Evolutionary conservation across 2,888 invertebrate species (phyloP).

Genomic region (Allophyes oxyacanthae): DNA sequence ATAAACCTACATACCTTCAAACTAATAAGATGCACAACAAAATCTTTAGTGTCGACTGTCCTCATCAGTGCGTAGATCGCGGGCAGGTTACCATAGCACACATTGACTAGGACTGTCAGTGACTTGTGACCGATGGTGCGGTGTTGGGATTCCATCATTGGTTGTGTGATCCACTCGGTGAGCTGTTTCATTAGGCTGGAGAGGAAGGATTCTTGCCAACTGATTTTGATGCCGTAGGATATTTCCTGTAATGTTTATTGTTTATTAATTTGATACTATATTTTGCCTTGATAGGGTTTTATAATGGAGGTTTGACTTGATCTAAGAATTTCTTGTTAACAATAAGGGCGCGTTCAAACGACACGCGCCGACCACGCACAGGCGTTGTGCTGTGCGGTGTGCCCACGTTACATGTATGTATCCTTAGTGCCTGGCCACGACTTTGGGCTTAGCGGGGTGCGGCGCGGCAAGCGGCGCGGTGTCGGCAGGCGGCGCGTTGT

Average conservation of each 20-base stretch:
- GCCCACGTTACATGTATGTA: too few relatives aligned
- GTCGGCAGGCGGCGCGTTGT: too few relatives aligned
- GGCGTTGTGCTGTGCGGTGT: too few relatives aligned
- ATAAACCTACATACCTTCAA: constrained; percentile 90
- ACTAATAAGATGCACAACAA: constrained; percentile 90
- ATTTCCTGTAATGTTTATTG: constrained; percentile 89
- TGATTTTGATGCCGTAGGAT: constrained; percentile 93
- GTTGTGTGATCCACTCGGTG: constrained; percentile 90
- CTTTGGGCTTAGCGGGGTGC: too few relatives aligned
- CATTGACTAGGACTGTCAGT: constrained; percentile 93
- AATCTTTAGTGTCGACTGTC: constrained; percentile 92
- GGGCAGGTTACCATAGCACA: constrained; percentile 94
- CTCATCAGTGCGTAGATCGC: constrained; percentile 93
- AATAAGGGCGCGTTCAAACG: too few relatives aligned
- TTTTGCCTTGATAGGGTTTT: too few relatives aligned
- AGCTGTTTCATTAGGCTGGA: constrained; percentile 91
- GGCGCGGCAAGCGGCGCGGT: too few relatives aligned
- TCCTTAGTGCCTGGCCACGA: too few relatives aligned
- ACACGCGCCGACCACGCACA: too few relatives aligned
- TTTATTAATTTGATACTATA: background rate
- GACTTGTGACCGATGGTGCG: constrained; percentile 84
- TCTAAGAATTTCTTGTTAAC: too few relatives aligned
- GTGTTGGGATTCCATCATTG: constrained; percentile 80
- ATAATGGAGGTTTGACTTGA: too few relatives aligned
- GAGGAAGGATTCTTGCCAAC: constrained; percentile 94